Evolutionary conservation across 2,888 invertebrate genomes (phyloP), one percentile per base, ranked within the genome.

Genomic region (Cephus spinipes): DNA sequence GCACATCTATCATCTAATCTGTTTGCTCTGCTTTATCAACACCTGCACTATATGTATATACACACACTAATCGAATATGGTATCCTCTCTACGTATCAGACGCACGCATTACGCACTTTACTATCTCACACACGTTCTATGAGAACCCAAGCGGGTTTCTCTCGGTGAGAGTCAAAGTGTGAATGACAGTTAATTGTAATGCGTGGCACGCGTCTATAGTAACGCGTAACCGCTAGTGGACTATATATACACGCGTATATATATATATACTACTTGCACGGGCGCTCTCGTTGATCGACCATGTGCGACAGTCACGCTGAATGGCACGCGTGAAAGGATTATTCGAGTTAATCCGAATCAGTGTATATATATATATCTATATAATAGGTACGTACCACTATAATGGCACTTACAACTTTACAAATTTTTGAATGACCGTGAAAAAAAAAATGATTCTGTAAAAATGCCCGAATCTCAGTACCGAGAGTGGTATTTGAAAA

Each of bases 141-240:
- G 32, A 15, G 32, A 69, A 32, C 9, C 15, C 69, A 69, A 69
- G 12, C 69, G 69, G 69, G 32, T 69, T 32, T 32, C 31, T 79
- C 74, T 78, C 36, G 79, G 83, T 84, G 83, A 84, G 83, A 84
- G 84, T 85, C 85, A 83, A 86, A 85, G 87, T 85, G 87, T 84
- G 87, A 86, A 88, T 85, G 87, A 87, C 87, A 83, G 86, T 86
- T 86, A 86, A 89, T 89, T 87, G 89, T 87, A 87, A 87, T 85
- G 89, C 88, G 87, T 84, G 87, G 87, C 89, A 87, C 87, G 87
- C 87, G 89, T 69, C 68, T 77, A 36, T 34, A 40, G 68, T n/a
- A 31, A 73, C 68, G 68, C 75, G 68, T 75, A 77, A 69, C 23
- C n/a, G 33, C 69, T 74, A 68, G 11, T 55, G 69, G 40, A 34